These are phyloP conservation scores for Euzophera pinguis DNA, from an alignment of 2,888 invertebrate species.

Conservation along the genomic window DNA sequence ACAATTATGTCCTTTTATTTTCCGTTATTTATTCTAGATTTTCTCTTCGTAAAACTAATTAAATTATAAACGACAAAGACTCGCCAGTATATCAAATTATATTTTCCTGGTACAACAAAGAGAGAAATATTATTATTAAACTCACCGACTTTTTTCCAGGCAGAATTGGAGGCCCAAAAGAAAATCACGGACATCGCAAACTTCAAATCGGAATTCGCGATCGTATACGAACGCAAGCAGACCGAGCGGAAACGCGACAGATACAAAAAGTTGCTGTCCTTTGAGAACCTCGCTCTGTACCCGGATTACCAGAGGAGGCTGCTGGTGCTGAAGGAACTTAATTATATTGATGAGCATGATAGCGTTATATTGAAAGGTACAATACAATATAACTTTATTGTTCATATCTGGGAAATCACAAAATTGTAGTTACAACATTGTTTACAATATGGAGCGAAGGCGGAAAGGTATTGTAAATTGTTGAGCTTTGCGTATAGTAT, in stretches of 20 bases:
- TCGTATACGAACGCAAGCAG: conserved; percentile 86
- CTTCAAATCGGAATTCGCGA: conserved; percentile 88
- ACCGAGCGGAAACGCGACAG: conserved; percentile 84
- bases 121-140: no score
- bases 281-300: conserved; percentile 90
- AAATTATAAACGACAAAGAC: no score
- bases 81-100: no score
- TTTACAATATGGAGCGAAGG: no score
- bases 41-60: no score
- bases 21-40: no score
- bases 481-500: no score
- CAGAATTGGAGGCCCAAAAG: conserved; percentile 67
- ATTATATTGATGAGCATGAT: conserved; percentile 80
- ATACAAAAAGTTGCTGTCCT: conserved; percentile 88
- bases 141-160: conserved; percentile 37
- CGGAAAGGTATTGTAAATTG: no score
- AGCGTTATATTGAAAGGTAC: conserved; percentile 67
- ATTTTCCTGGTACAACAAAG: no score
- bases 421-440: no score
- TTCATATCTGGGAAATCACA: no score
- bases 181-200: conserved; percentile 87
- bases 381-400: background rate
- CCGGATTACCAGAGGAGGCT: conserved; percentile 94
- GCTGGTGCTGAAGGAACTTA: conserved; percentile 85
- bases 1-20: no score